Percentiles rank a stretch among this genome's conserved stretches.
These are phyloP conservation scores for Heliconius eleuchia DNA, from an alignment of 1,140 invertebrate genomes.

Conservation along the genomic window DNA sequence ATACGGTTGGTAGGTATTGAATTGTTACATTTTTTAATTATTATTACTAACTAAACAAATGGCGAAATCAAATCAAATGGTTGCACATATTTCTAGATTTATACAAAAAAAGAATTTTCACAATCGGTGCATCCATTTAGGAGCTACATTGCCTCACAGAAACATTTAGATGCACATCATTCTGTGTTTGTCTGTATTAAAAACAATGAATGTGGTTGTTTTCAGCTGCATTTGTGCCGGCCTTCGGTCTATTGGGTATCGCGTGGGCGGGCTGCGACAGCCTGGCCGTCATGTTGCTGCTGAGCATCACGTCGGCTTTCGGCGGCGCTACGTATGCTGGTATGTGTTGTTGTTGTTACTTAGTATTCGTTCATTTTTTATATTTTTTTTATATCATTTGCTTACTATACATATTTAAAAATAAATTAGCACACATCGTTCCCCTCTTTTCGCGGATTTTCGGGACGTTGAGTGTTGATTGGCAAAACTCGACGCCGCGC, in stretches of 20 bases:
- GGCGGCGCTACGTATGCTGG: constrained; percentile 89
- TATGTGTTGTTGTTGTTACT: constrained; percentile 33
- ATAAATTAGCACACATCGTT: too few relatives aligned
- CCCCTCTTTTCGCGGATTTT: too few relatives aligned
- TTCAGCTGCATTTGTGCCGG: constrained; percentile 86
- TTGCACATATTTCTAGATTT: too few relatives aligned
- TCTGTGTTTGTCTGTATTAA: not conserved
- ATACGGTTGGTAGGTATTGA: constrained; percentile 83
- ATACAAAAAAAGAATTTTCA: too few relatives aligned
- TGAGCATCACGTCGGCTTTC: constrained; percentile 87
- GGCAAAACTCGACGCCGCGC: too few relatives aligned
- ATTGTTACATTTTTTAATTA: not conserved
- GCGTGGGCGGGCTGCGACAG: constrained; percentile 90
- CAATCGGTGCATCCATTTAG: not conserved
- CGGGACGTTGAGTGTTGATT: too few relatives aligned
- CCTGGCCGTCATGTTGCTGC: constrained; percentile 85
- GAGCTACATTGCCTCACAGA: not conserved
- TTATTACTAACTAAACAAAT: too few relatives aligned
- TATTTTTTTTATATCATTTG: too few relatives aligned
- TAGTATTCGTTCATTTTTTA: not conserved
- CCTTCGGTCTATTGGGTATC: constrained; percentile 87
- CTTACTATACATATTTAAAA: too few relatives aligned
- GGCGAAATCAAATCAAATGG: too few relatives aligned
- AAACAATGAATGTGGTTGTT: constrained; percentile 19
- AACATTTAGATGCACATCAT: not conserved